Evolutionary conservation across 2,888 invertebrate genomes (phyloP).

Genomic region (Myopa tessellatipennis): DNA sequence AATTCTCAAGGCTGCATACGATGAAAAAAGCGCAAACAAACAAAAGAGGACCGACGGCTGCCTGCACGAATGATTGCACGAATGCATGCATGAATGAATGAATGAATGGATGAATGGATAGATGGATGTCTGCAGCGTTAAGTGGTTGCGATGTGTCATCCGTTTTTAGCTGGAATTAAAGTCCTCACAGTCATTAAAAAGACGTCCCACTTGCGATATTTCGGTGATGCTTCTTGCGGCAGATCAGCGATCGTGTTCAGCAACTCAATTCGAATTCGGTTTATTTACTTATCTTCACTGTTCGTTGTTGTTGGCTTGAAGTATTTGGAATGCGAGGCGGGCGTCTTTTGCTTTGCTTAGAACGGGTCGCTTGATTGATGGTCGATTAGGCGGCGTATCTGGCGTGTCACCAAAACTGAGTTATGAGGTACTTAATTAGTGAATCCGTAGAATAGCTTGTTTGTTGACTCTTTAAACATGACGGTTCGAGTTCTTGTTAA

Average conservation of each 20-base stretch:
- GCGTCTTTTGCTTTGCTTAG: constrained; percentile 9
- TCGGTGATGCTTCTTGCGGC: constrained; percentile 24
- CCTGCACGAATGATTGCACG: background rate
- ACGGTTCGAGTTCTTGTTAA: no score
- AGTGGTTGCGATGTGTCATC: background rate
- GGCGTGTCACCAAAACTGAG: no score
- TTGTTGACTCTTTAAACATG: no score
- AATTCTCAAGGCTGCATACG: constrained; percentile 31
- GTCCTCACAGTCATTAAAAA: background rate
- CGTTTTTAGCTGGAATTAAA: background rate
- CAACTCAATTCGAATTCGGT: constrained; percentile 44
- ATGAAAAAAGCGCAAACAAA: constrained; percentile 34
- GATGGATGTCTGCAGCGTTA: background rate
- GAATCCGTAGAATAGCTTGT: no score
- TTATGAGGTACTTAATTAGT: no score
- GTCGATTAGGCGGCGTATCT: no score
- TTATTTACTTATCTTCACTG: constrained; percentile 2
- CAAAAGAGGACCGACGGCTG: background rate
- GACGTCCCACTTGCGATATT: background rate
- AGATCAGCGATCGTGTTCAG: constrained; percentile 31
- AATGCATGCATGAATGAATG: background rate
- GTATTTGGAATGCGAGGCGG: constrained; percentile 25
- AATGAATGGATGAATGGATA: background rate
- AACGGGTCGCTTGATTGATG: background rate
- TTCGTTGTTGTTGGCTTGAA: background rate